phyloP scores from a whole-genome alignment of 1,140 invertebrate genomes.

The Drosophila mauritiana region DNA sequence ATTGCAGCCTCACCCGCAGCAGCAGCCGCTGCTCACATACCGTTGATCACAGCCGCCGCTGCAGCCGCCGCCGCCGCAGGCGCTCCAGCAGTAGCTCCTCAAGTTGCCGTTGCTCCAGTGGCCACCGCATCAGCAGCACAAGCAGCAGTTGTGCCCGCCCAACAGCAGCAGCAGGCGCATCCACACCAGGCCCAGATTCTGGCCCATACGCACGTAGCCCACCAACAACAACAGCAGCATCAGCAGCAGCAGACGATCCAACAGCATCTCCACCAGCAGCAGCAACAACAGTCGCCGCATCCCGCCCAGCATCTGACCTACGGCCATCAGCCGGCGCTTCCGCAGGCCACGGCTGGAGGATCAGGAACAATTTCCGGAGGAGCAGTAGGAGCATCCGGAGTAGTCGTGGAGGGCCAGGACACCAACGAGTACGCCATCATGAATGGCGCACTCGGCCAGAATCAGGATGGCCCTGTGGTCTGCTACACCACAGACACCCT shows the following conservation, averaged over 20 bases:
- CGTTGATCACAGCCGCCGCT: conserved; percentile 75
- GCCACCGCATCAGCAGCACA: conserved; percentile 32
- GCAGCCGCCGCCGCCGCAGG: conserved; percentile 49
- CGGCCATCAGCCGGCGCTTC: conserved; percentile 55
- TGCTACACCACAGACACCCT: conserved; percentile 79
- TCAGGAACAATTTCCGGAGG: conserved; percentile 38
- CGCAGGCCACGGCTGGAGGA: conserved; percentile 47
- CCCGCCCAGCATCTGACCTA: conserved; percentile 65
- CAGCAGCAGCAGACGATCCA: conserved; percentile 55
- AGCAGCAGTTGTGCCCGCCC: conserved; percentile 32
- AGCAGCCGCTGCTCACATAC: conserved; percentile 76
- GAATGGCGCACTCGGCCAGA: conserved; percentile 80
- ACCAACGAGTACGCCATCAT: conserved; percentile 81
- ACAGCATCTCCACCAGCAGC: conserved; percentile 50
- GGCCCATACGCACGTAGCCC: conserved; percentile 62
- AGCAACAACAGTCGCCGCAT: conserved; percentile 55
- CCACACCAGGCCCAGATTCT: conserved; percentile 60
- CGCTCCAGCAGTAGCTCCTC: conserved; percentile 55
- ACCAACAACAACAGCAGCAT: conserved; percentile 61
- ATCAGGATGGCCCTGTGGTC: conserved; percentile 75
- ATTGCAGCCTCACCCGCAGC: conserved; percentile 72
- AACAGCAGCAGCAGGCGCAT: conserved; percentile 41
- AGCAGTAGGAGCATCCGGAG: conserved; percentile 30
- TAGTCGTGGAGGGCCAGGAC: conserved; percentile 53
- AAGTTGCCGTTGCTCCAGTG: conserved; percentile 51